These are phyloP conservation scores for Ligdia adustata DNA, from an alignment of 2,888 invertebrate species.

Conservation along the genomic window DNA sequence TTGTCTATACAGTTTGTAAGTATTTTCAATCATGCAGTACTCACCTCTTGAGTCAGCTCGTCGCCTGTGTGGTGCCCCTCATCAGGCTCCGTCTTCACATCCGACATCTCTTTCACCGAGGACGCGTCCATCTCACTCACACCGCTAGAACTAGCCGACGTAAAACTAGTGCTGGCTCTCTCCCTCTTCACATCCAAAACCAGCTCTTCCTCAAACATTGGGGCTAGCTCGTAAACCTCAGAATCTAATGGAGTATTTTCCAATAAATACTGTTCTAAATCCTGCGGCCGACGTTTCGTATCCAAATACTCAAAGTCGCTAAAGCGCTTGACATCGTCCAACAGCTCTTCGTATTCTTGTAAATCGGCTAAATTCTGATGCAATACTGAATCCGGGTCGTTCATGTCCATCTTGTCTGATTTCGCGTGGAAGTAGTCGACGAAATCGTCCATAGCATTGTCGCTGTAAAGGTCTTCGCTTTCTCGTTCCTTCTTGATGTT, in stretches of 20 bases:
- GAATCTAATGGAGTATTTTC: constrained; percentile 74
- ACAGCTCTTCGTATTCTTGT: constrained; percentile 77
- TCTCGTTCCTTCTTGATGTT: constrained; percentile 65
- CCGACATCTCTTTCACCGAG: constrained; percentile 58
- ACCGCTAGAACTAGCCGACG: constrained; percentile 77
- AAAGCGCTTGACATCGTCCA: constrained; percentile 65
- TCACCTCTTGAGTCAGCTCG: constrained; percentile 80
- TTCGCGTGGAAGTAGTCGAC: constrained; percentile 71
- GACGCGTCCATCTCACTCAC: constrained; percentile 76
- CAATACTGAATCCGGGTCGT: constrained; percentile 73
- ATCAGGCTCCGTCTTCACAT: constrained; percentile 72
- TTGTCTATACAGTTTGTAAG: too few relatives aligned
- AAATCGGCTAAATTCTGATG: constrained; percentile 85
- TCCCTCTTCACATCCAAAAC: constrained; percentile 74
- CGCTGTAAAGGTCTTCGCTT: constrained; percentile 67
- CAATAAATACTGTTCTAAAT: constrained; percentile 70
- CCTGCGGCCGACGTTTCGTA: constrained; percentile 67
- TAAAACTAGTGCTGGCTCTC: constrained; percentile 79
- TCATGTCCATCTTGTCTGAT: constrained; percentile 63
- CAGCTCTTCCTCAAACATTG: constrained; percentile 72
- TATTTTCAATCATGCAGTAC: constrained; percentile 35
- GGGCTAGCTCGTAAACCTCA: constrained; percentile 67
- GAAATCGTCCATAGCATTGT: constrained; percentile 72
- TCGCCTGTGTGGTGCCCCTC: constrained; percentile 77
- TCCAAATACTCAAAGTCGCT: constrained; percentile 71